Conservation (phyloP, 1,140 invertebrate genomes). For the Papilio polytes region DNA sequence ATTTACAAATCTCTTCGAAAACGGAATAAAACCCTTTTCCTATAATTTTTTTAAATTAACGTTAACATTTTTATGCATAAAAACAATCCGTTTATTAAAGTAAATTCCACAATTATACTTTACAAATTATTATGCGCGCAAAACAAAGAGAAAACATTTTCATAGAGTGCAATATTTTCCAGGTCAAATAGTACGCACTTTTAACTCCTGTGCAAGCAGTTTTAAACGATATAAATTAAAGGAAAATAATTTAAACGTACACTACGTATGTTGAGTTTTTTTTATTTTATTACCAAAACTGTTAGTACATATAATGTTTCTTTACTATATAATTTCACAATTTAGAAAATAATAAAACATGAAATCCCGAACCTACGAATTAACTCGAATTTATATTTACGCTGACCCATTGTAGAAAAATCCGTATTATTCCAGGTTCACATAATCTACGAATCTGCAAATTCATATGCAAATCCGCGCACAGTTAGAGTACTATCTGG, state of each 20-base stretch:
- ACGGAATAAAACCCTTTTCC: too few species aligned
- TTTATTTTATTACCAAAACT: background rate
- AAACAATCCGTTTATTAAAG: background rate
- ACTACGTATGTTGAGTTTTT: background rate
- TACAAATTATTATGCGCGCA: background rate
- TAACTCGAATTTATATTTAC: background rate
- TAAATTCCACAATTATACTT: background rate
- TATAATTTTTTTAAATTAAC: too few species aligned
- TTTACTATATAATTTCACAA: too few species aligned
- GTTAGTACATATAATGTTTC: background rate
- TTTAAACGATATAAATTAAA: conserved; percentile 3
- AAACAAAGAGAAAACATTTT: background rate
- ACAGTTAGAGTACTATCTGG: background rate
- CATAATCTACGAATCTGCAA: background rate
- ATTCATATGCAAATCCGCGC: background rate
- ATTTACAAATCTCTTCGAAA: too few species aligned
- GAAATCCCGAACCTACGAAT: too few species aligned
- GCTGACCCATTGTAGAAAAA: background rate
- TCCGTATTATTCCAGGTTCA: background rate
- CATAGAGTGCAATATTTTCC: background rate
- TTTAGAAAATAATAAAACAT: too few species aligned
- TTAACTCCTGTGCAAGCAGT: background rate
- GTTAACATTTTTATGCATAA: too few species aligned
- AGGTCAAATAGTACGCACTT: conserved; percentile 22
- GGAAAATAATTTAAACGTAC: background rate